Conservation (phyloP, 2,113 vertebrate genomes). For the Tretioscincus oriximinensis region DNA sequence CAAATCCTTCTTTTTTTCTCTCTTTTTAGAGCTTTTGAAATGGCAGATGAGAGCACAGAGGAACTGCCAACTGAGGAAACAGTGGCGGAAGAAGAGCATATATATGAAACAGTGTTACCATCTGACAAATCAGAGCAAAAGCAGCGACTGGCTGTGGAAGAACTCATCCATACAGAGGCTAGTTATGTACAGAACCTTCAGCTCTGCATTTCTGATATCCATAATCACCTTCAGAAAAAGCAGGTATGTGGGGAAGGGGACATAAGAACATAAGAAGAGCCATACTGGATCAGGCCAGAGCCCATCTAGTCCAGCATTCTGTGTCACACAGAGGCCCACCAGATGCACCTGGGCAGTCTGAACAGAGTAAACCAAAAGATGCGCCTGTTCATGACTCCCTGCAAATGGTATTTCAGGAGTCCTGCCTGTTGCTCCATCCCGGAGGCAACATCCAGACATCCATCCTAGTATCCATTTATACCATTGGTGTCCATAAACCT, state of each 20-base stretch:
- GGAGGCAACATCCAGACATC: no score
- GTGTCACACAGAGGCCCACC: no score
- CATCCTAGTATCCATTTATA: no score
- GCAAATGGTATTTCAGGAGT: no score
- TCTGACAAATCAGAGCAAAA: constrained; percentile 71
- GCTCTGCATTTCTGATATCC: constrained; percentile 78
- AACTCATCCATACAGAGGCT: constrained; percentile 85
- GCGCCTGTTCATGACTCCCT: no score
- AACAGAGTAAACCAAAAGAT: no score
- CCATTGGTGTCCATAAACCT: no score
- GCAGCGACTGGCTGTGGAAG: constrained; percentile 80
- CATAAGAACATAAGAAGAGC: no score
- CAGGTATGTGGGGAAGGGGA: constrained; percentile 50
- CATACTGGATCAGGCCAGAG: no score
- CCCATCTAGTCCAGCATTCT: no score
- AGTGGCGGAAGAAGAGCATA: constrained; percentile 17
- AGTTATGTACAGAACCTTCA: constrained; percentile 82
- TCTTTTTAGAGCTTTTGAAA: constrained; percentile 45
- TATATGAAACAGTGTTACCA: constrained; percentile 50
- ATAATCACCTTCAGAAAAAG: constrained; percentile 74
- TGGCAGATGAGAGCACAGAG: constrained; percentile 66
- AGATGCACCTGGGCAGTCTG: fast-evolving
- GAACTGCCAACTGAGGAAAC: constrained; percentile 15
- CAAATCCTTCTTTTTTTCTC: constrained; percentile 14
- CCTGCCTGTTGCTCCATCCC: no score